phyloP scores from a whole-genome alignment of 2,797 vertebrate genomes.

The Stomatorhinus walkeri region DNA sequence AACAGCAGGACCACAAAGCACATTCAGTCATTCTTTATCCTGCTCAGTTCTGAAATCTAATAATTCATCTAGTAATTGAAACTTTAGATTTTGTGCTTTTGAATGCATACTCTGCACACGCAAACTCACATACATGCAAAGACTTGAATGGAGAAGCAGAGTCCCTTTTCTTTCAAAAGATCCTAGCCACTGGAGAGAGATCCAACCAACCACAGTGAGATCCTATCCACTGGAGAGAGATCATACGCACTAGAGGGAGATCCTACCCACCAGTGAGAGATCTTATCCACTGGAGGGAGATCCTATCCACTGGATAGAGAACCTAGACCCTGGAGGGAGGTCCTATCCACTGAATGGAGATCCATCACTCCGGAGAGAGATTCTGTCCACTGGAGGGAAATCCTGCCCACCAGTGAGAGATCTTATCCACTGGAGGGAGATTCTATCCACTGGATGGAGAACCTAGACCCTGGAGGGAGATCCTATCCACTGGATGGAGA shows the following conservation, averaged over 20 bases:
- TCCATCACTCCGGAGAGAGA: background rate
- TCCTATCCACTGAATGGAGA: background rate
- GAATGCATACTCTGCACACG: background rate
- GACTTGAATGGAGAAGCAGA: background rate
- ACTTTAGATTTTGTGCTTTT: background rate
- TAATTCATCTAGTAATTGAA: background rate
- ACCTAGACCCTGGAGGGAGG: background rate
- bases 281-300: background rate
- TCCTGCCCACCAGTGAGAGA: background rate
- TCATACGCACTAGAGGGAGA: background rate
- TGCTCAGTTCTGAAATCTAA: background rate
- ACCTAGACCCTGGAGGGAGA: background rate
- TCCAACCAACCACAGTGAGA: background rate
- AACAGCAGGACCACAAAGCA: background rate
- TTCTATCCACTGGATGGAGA: background rate
- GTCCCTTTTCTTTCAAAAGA: background rate
- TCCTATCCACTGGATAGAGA: background rate
- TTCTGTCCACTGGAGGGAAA: background rate
- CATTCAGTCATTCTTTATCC: background rate
- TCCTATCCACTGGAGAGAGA: background rate
- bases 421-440: background rate
- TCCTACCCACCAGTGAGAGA: background rate
- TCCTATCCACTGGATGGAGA: background rate
- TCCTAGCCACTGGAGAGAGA: background rate
- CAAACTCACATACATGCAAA: background rate